Conservation (phyloP, 2,113 vertebrate species). For the Chamaetylas fuelleborni region DNA sequence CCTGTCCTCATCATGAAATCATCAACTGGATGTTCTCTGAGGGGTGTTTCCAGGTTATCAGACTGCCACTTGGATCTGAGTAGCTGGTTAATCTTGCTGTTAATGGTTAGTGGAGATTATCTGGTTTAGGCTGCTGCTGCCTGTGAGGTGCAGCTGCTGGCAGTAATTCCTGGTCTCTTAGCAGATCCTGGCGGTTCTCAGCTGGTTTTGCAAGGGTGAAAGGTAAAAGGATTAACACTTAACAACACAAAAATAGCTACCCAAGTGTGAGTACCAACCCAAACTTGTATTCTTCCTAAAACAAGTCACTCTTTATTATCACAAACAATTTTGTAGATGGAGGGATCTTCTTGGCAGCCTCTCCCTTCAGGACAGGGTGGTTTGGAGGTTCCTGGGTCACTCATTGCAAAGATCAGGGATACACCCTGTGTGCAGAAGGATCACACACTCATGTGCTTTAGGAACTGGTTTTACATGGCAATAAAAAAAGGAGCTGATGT, state of each 20-base stretch:
- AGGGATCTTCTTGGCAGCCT: neutral
- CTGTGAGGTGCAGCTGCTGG: neutral
- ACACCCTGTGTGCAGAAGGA: neutral
- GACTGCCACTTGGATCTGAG: neutral
- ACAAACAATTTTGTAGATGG: neutral
- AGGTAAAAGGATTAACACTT: neutral
- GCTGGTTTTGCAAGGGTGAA: neutral
- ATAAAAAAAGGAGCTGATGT: neutral
- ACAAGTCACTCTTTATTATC: neutral
- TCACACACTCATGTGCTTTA: accelerated
- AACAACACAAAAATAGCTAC: neutral
- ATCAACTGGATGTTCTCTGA: neutral
- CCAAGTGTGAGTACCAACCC: neutral
- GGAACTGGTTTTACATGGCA: neutral
- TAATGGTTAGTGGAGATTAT: neutral
- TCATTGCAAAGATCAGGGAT: neutral
- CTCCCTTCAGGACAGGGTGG: accelerated
- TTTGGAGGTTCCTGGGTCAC: neutral
- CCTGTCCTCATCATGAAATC: neutral
- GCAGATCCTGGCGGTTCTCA: neutral
- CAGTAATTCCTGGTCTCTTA: neutral
- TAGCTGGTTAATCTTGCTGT: neutral
- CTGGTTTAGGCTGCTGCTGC: neutral
- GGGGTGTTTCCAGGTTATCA: neutral
- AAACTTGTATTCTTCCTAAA: neutral